These are phyloP conservation scores for Lampropteryx suffumata DNA, from an alignment of 2,888 invertebrate genomes.

Conservation along the genomic window DNA sequence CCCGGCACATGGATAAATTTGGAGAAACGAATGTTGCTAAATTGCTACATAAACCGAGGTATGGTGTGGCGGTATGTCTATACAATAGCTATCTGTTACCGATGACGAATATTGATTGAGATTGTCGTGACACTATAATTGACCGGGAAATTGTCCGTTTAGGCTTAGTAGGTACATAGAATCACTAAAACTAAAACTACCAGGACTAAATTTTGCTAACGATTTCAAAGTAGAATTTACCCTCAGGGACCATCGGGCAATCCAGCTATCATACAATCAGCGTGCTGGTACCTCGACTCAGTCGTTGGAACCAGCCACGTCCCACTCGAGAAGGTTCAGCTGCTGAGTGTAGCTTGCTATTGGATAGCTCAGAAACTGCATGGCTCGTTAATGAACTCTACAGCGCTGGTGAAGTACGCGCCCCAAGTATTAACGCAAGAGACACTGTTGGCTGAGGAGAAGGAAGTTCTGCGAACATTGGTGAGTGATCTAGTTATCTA, in stretches of 20 bases:
- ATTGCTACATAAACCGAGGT: no score
- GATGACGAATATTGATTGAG: no score
- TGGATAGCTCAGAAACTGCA: slow-evolving; percentile 69
- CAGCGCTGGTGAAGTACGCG: slow-evolving; percentile 49
- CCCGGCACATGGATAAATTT: no score
- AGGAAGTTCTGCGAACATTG: slow-evolving; percentile 49
- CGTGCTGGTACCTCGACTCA: slow-evolving; percentile 65
- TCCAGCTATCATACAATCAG: slow-evolving; percentile 59
- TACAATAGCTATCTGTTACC: no score
- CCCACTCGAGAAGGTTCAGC: slow-evolving; percentile 53
- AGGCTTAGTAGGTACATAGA: no score
- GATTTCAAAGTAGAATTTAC: no score
- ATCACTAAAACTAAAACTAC: background rate
- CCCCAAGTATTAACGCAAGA: slow-evolving; percentile 48
- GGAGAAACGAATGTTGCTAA: no score
- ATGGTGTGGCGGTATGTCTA: no score
- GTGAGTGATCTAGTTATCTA: slow-evolving; percentile 39
- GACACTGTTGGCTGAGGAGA: slow-evolving; percentile 51
- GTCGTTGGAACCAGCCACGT: slow-evolving; percentile 45
- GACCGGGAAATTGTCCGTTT: no score
- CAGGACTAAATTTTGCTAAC: no score
- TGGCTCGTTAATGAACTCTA: slow-evolving; percentile 44
- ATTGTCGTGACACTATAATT: no score
- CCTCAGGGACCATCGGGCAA: slow-evolving; percentile 59
- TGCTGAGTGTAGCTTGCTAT: slow-evolving; percentile 62